Evolutionary conservation across 2,888 invertebrate species (phyloP), one percentile per base, ranked within the genome.

Genomic region (Sminthurides aquaticus): DNA sequence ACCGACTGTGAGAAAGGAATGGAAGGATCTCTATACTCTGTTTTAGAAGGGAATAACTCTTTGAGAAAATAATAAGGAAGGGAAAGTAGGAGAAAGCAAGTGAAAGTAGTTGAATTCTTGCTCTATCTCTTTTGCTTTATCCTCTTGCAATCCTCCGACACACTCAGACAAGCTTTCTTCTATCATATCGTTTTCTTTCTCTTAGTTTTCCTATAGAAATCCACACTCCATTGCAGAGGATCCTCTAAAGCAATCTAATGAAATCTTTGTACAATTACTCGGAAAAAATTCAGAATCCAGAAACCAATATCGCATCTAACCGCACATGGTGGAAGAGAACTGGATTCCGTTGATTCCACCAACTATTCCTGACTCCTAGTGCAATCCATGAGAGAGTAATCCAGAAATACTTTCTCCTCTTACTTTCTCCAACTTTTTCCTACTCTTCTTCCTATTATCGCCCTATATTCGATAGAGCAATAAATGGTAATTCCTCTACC

Each of bases 231-330:
- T 34, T 34, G 5, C 43, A 34, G n/a, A n/a, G 8, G 8, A 34
- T 34, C 8, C 8, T 34, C 15, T 5, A 15, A 34, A 11, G 43
- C 57, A 67, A 67, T 67, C 67, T 67, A 67, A 67, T 67, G 67
- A 67, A 67, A 67, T 67, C 67, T 64, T 67, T 67, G 63, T 66
- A 66, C 66, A 66, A 66, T 66, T 66, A 66, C 66, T 59, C 59
- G 62, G 59, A 66, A 61, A 66, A 64, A 24, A 52, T 24, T n/a
- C 54, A 52, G 5, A 52, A 52, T n/a, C 54, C 54, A 22, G 8
- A n/a, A n/a, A 24, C 54, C 54, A 24, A 22, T 24, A n/a, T 24
- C 54, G 54, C 24, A n/a, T 5, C 24, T 24, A 52, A 22, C 8
- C 54, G 5, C 54, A 8, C 54, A n/a, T n/a, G 54, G n/a, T 5